Evolutionary conservation across 2,888 invertebrate species (phyloP).

Genomic region (Tenthredo distinguenda): DNA sequence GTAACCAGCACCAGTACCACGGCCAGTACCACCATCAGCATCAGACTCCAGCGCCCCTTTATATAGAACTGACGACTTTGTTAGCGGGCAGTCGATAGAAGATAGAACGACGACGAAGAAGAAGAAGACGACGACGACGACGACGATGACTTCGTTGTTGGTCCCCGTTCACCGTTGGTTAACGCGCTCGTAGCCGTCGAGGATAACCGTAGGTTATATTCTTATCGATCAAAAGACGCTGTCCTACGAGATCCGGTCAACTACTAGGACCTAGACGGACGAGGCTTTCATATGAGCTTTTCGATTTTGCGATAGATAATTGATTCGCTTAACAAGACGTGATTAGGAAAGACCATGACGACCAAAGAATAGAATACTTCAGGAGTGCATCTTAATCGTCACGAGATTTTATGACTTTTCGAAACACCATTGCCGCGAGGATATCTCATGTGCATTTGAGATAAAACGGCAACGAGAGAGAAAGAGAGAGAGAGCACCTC

Average conservation of each 20-base stretch:
- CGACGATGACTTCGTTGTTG: constrained; percentile 49
- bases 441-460: background rate
- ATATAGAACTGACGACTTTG: constrained; percentile 69
- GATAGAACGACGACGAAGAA: constrained; percentile 58
- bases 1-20: constrained; percentile 50
- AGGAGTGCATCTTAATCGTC: background rate
- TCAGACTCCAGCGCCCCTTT: constrained; percentile 51
- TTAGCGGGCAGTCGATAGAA: constrained; percentile 66
- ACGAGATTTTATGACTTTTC: background rate
- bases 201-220: constrained; percentile 40
- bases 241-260: constrained; percentile 13
- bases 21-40: constrained; percentile 61
- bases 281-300: background rate
- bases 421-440: background rate
- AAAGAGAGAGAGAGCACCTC: background rate
- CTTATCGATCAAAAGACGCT: constrained; percentile 39
- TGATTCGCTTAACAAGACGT: background rate
- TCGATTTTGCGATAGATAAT: background rate
- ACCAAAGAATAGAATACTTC: background rate
- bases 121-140: constrained; percentile 39
- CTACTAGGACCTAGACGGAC: background rate
- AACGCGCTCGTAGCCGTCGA: constrained; percentile 36
- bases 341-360: background rate
- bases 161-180: constrained; percentile 43
- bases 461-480: background rate